Base-by-base conservation (phyloP, 2,797 vertebrate genomes). In the Odontamblyopus lacepedii region DNA sequence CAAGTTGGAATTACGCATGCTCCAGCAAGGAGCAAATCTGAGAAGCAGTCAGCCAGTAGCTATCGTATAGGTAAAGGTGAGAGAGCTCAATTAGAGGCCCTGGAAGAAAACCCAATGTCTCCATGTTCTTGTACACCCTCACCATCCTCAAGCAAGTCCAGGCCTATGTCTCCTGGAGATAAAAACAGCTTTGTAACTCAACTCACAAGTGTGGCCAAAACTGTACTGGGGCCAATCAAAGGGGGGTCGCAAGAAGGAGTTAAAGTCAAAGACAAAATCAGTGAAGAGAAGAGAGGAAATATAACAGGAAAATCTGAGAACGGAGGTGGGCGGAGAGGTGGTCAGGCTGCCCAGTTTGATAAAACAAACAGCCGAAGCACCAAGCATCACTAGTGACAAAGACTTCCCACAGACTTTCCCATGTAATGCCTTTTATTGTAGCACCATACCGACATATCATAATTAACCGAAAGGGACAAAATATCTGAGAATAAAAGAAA, bases 161-260 rank as follows among this genome's bases (percentile, higher is more conserved):
- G 94, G 19, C 87, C 92, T 0, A 63, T 88, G 74, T 94, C 93
- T 44, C 91, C 94, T 0, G 89, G 89, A 0, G 94, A 94, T 19
- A 92, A 91, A 76, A 78, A 87, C 61, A 90, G 93, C 78, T 94
- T 94, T 0, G 94, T 94, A 76, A 93, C 88, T 26, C 94, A 94
- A 78, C 92, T 94, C 63, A 92, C 93, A 0, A 93, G 87, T 0
- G 93, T 94, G 72, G 92, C 93, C 26, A 96, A 95, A 85, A 94
- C 90, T 5, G 92, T 94, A 12, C 91, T 93, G 0, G 94, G 85
- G 44, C 92, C 91, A 0, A 93, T 92, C 79, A 96, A 93, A 71
- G 91, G 73, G 78, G 92, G 65, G 0, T 87, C 75, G 16, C 92
- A 86, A 65, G 93, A 91, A 29, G 88, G 83, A 16, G 78, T 79